These are phyloP conservation scores for Eutolmus rufibarbis DNA, from an alignment of 2,888 invertebrate species.

Conservation along the genomic window DNA sequence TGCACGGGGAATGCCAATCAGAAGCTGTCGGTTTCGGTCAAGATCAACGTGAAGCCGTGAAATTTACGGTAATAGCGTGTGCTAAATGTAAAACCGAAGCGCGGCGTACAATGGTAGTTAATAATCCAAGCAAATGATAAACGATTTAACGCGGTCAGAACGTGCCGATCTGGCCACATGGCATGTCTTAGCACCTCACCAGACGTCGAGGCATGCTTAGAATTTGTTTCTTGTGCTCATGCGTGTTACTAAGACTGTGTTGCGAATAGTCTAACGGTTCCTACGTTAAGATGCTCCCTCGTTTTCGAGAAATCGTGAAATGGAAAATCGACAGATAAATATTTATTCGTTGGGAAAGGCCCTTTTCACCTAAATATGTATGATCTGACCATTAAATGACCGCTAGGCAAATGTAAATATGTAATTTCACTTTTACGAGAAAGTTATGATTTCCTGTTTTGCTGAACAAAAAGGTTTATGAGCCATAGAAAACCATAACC, in stretches of 20 bases:
- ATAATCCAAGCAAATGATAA: not conserved
- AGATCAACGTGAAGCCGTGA: not conserved
- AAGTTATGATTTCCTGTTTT: not conserved
- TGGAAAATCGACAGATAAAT: not conserved
- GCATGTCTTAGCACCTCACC: not conserved
- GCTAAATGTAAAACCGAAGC: not conserved
- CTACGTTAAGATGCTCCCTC: not conserved
- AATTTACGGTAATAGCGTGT: not conserved
- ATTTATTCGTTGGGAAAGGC: not conserved
- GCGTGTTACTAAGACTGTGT: not conserved
- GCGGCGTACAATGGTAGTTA: not conserved
- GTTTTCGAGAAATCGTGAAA: not conserved
- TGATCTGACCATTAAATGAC: not conserved
- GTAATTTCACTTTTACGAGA: not conserved
- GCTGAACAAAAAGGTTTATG: not conserved
- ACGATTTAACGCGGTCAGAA: not conserved
- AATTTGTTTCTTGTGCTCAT: not conserved
- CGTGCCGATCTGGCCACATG: not conserved
- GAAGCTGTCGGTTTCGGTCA: not conserved
- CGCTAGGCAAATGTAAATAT: not conserved
- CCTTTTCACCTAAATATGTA: not conserved
- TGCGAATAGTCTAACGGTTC: not conserved
- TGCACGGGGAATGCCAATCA: not conserved
- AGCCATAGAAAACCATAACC: not conserved
- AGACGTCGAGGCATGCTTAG: not conserved